Base-by-base conservation (phyloP, 2,888 invertebrate genomes). In the Metallyticus violacea region DNA sequence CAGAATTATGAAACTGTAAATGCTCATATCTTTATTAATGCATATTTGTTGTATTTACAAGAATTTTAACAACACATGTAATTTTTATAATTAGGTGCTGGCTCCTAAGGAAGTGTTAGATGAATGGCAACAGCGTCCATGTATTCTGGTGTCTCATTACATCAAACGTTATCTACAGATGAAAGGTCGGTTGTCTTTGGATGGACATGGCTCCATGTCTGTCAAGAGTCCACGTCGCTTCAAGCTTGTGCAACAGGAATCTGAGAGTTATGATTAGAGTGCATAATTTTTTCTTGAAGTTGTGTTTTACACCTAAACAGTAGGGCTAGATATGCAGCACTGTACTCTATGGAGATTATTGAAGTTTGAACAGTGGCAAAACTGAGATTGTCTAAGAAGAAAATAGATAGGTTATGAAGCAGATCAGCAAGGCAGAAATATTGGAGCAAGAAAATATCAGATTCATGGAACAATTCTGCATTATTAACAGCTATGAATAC, bases 121-220 rank as follows among this genome's bases (percentile, higher is more conserved):
- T 90, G 97, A 97, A 91, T 98, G 97, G 97, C 98, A 98, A 91
- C 94, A 95, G 89, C 94, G 98, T 88, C 98, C 99, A 0, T 98
- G 98, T 90, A 95, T 95, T 89, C 93, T 99, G 76, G 95, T 98
- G 1, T 94, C 96, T 26, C 94, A 96, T 84, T 97, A 96, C 91
- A 98, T 98, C 89, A 96, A 96, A 90, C 95, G 95, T 90, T 94
- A 97, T 90, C 94, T 98, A 86, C 96, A 96, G 91, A 95, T 96
- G 92, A 95, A 96, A 91, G 97, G 97, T 0, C 94, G 95, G 81
- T 92, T 96, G 86, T 93, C 95, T 87, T 90, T 92, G 85, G 95
- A 95, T 86, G 95, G 95, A 0, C 96, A 96, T 91, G 97, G 97
- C 76, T 96, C 97, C 5, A 94, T 97, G 91, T 94, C 95, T 26